Conservation (phyloP, 1,140 invertebrate genomes). For the Augochlora pura region DNA sequence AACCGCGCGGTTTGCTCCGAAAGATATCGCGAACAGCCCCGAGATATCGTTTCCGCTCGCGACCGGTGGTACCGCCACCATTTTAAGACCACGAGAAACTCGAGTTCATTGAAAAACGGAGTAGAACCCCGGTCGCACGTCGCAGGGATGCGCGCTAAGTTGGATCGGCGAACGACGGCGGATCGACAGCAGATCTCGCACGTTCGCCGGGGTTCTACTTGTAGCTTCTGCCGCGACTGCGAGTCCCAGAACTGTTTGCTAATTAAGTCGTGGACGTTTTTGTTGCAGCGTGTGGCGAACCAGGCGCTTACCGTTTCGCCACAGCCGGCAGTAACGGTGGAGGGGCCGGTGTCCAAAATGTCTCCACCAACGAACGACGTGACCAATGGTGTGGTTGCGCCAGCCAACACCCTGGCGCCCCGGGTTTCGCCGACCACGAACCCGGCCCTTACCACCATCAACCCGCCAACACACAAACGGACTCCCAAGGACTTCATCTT, state of each 20-base stretch:
- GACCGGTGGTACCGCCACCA: too few species aligned
- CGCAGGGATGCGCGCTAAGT: too few species aligned
- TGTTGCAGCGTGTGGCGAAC: conserved; percentile 79
- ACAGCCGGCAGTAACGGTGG: conserved; percentile 78
- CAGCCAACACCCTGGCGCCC: conserved; percentile 66
- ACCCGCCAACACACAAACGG: conserved; percentile 83
- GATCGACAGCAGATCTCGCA: too few species aligned
- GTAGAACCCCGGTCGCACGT: too few species aligned
- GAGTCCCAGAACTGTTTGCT: not conserved
- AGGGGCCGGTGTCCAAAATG: conserved; percentile 79
- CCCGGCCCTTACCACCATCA: conserved; percentile 70
- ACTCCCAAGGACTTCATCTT: conserved; percentile 95
- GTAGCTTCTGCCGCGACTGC: too few species aligned
- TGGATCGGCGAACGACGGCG: too few species aligned
- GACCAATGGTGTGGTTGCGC: conserved; percentile 73
- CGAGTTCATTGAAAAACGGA: too few species aligned
- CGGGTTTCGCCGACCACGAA: conserved; percentile 69
- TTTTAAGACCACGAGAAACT: too few species aligned
- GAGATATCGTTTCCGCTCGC: too few species aligned
- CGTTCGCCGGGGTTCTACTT: too few species aligned
- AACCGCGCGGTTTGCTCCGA: not conserved
- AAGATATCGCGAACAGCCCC: not conserved
- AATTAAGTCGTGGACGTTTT: conserved; percentile 42
- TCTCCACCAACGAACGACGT: conserved; percentile 79
- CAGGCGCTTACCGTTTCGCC: conserved; percentile 79